These are phyloP conservation scores for Tor tambroides DNA, from an alignment of 2,113 vertebrate species.

Conservation along the genomic window DNA sequence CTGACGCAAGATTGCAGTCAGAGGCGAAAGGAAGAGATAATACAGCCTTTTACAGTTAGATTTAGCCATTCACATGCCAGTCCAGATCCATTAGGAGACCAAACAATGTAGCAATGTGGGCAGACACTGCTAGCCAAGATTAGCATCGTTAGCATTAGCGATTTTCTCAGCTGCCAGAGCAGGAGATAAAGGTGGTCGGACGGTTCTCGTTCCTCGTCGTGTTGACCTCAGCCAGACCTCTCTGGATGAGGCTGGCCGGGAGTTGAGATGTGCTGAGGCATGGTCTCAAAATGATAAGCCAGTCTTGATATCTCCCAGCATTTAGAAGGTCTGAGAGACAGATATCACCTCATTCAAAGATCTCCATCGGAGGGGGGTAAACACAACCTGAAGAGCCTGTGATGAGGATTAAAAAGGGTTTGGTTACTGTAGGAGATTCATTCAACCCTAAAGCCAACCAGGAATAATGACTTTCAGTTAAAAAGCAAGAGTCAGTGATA, in stretches of 20 bases:
- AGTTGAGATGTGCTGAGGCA: constrained; percentile 21
- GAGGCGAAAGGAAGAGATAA: constrained; percentile 63
- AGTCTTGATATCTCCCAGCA: constrained; percentile 41
- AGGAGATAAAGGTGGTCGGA: constrained; percentile 1
- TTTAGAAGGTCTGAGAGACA: constrained; percentile 31
- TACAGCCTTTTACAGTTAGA: constrained; percentile 55
- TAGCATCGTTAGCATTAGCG: constrained; percentile 41
- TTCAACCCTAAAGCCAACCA: neutral
- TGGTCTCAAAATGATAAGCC: constrained; percentile 15
- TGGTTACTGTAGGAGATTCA: neutral
- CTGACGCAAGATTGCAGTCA: constrained; percentile 68
- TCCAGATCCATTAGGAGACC: constrained; percentile 1
- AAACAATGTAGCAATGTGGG: constrained; percentile 30
- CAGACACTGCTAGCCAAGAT: constrained; percentile 32
- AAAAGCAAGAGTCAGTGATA: constrained; percentile 62
- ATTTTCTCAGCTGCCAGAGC: constrained; percentile 33
- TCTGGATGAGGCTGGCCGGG: neutral
- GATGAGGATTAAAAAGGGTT: constrained; percentile 36
- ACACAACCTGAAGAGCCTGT: constrained; percentile 92
- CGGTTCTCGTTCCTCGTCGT: neutral
- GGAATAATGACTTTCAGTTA: neutral
- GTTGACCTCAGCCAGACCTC: constrained; percentile 18
- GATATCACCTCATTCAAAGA: constrained; percentile 71
- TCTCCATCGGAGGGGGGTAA: constrained; percentile 93
- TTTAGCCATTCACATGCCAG: constrained; percentile 67